A percentile compares a stretch with the other conserved stretches of the same genome.
Conservation (phyloP, 2,797 vertebrate genomes). For the Podargus strigoides region DNA sequence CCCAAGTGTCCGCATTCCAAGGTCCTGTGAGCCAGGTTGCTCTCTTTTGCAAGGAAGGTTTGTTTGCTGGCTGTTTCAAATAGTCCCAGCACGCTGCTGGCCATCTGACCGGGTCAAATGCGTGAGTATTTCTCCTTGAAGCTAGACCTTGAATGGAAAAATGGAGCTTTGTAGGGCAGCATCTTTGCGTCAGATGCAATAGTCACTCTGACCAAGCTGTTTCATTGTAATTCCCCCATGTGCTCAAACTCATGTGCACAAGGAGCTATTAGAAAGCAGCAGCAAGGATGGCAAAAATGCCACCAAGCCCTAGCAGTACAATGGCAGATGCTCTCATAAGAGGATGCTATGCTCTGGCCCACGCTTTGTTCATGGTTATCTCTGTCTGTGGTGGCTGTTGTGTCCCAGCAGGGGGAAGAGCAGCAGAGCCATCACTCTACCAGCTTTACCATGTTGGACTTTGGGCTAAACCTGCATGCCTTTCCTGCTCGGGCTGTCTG, state of each 20-base stretch:
- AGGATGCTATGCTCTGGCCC: neutral
- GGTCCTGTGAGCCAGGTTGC: neutral
- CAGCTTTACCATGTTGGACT: neutral
- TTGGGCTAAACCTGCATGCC: neutral
- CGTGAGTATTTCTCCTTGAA: neutral
- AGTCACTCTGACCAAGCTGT: neutral
- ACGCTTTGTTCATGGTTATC: neutral
- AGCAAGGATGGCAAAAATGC: neutral
- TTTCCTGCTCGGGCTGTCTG: neutral
- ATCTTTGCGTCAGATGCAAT: neutral
- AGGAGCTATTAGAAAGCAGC: neutral
- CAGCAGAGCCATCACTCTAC: neutral
- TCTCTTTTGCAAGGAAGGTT: neutral
- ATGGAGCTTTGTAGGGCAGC: neutral
- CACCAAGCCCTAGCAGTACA: neutral
- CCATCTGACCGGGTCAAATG: neutral
- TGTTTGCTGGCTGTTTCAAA: neutral
- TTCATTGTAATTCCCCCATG: neutral
- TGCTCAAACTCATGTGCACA: rapidly evolving
- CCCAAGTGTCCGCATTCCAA: neutral
- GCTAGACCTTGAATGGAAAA: neutral
- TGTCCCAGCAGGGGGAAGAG: neutral
- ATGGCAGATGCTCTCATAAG: neutral
- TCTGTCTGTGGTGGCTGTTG: neutral
- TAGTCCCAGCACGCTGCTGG: neutral